Conservation (phyloP, 2,113 vertebrate genomes). For the Axis porcinus region DNA sequence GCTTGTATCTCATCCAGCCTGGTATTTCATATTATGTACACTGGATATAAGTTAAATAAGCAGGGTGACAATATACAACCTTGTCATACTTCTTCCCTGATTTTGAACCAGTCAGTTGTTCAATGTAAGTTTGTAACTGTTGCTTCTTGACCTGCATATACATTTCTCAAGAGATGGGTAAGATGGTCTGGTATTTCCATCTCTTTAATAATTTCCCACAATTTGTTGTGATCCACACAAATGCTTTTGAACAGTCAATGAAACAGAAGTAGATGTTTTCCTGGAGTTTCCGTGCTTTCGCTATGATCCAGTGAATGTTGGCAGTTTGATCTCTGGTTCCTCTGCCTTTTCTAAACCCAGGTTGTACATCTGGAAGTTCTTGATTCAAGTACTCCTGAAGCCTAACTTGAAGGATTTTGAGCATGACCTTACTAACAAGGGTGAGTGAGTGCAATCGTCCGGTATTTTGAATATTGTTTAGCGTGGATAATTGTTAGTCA, state of each 20-base stretch:
- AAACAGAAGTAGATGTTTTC: not conserved
- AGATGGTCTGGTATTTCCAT: not conserved
- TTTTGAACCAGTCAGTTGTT: not conserved
- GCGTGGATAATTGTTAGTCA: not conserved
- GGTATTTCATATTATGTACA: not conserved
- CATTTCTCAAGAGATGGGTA: not conserved
- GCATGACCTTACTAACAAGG: not conserved
- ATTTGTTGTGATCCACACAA: not conserved
- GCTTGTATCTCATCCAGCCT: not conserved
- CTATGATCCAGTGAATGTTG: not conserved
- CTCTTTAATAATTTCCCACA: no score
- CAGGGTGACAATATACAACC: not conserved
- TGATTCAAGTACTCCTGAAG: not conserved
- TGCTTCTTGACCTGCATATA: not conserved
- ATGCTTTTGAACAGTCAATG: not conserved
- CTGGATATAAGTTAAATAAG: not conserved
- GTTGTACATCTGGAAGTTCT: not conserved
- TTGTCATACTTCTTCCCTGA: not conserved
- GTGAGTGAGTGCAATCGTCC: not conserved
- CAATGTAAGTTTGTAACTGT: not conserved
- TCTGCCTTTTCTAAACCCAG: not conserved
- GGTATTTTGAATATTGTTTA: not conserved
- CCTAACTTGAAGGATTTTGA: not conserved
- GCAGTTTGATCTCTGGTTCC: not conserved
- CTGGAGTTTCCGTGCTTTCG: not conserved